Percentiles rank a stretch among this genome's conserved stretches.
These are phyloP conservation scores for Strongylocentrotus purpuratus DNA, from an alignment of 35 echinoderm and acorn worm species.

Conservation along the genomic window DNA sequence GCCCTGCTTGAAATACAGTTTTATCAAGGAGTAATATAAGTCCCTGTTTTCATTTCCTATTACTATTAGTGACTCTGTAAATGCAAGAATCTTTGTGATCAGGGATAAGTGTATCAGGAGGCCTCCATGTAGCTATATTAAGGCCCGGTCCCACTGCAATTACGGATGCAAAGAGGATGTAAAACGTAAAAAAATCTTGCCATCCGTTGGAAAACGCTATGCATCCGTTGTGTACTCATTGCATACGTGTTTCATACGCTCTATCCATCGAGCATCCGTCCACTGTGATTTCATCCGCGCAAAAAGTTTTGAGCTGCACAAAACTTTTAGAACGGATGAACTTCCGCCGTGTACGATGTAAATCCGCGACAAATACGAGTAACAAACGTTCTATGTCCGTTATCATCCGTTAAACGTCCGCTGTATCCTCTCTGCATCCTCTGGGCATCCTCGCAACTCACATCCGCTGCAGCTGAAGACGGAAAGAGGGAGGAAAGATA, in stretches of 20 bases:
- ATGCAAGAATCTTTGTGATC: too few species aligned
- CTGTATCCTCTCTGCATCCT: neutral
- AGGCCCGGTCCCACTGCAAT: constrained; percentile 18
- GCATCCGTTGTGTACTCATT: constrained; percentile 36
- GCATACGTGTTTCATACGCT: constrained; percentile 44
- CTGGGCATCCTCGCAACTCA: too few species aligned
- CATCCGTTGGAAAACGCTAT: constrained; percentile 36
- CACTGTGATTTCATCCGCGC: constrained; percentile 35
- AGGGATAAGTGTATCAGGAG: too few species aligned
- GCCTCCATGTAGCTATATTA: neutral
- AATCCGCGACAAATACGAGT: neutral
- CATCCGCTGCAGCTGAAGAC: too few species aligned
- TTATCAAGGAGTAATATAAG: neutral
- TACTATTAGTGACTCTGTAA: too few species aligned
- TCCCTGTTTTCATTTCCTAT: too few species aligned
- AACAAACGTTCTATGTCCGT: constrained; percentile 9
- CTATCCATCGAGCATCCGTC: constrained; percentile 25
- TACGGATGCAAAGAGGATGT: constrained; percentile 27
- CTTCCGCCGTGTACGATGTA: neutral
- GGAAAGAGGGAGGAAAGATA: too few species aligned
- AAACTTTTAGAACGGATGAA: constrained; percentile 41
- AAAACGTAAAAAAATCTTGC: constrained; percentile 39
- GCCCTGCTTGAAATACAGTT: neutral
- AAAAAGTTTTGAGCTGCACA: constrained; percentile 16
- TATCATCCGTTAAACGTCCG: constrained; percentile 30